These are phyloP conservation scores for Entomobrya multifasciata DNA, from an alignment of 2,888 invertebrate genomes.

Conservation along the genomic window DNA sequence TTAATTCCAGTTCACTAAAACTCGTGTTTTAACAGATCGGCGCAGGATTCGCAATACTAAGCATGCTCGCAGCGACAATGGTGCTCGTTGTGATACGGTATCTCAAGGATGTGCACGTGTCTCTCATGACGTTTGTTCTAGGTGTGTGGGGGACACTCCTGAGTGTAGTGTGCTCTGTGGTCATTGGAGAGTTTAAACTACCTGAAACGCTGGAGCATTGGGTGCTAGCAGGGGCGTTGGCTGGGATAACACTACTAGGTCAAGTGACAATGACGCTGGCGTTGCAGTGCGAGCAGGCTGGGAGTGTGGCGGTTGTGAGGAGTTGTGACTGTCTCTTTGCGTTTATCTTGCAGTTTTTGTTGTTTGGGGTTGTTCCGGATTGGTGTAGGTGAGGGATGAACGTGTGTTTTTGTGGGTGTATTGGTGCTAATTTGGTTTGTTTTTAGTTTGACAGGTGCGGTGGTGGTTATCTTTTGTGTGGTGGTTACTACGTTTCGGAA, in stretches of 20 bases:
- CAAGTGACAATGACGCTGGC: constrained; percentile 73
- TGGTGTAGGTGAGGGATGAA: constrained; percentile 67
- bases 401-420: not conserved
- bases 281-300: constrained; percentile 74
- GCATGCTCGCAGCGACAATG: constrained; percentile 65
- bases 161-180: constrained; percentile 39
- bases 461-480: constrained; percentile 55
- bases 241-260: constrained; percentile 56
- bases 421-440: not conserved
- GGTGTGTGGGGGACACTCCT: constrained; percentile 72
- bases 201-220: constrained; percentile 50
- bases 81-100: constrained; percentile 73
- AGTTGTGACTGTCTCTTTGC: constrained; percentile 71
- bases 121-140: constrained; percentile 69
- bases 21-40: constrained; percentile 71
- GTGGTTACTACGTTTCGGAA: constrained; percentile 61
- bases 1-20: not conserved
- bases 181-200: constrained; percentile 67
- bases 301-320: constrained; percentile 70
- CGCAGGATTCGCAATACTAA: constrained; percentile 59
- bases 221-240: constrained; percentile 52
- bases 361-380: constrained; percentile 73
- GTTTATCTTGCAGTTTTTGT: constrained; percentile 76
- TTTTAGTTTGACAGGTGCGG: constrained; percentile 65
- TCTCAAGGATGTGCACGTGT: constrained; percentile 73